Evolutionary conservation across 2,797 vertebrate genomes (phyloP), one percentile per base, ranked within the genome.

Genomic region (Kryptopterus vitreolus): DNA sequence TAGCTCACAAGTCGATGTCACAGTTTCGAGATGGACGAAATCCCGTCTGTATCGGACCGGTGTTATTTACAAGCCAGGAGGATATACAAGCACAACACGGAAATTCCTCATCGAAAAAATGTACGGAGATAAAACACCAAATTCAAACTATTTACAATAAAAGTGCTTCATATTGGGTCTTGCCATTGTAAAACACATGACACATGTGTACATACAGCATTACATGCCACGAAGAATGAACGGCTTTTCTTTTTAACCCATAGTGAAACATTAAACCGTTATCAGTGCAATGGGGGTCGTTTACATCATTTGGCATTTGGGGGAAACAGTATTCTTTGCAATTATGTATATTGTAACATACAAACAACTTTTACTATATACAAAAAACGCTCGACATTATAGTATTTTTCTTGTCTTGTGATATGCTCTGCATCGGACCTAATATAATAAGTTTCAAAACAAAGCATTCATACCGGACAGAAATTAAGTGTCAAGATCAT

Each of bases 111-210:
- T 20, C 66, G 55, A 35, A 29, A 72, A 74, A 26, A 58, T 18
- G n/a, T 43, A 46, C 18, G 55, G 13, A 59, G 35, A 74, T 22
- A 52, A 55, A 86, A 80, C 86, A 88, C 87, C 91, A 85, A 89
- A 91, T 91, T 91, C 83, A 90, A 82, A 86, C 90, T 89, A 92
- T 92, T 88, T 92, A 92, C 89, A 90, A 83, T 90, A 72, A 95
- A 95, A 95, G 93, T 95, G 94, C 93, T 93, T 91, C 87, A 89
- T 90, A 90, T 88, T 31, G 80, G 78, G 82, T 88, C 78, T 87
- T 81, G 46, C 83, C 81, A 87, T 87, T 83, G 85, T 76, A 63
- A 83, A 88, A 87, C 86, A 90, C 33, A 77, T 35, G 86, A 73
- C 46, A 52, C 62, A 78, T 73, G 61, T 82, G 50, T 58, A 74